Evolutionary conservation across 2,888 invertebrate genomes (phyloP), one percentile per base, ranked within the genome.

Genomic region (Philereme transversata): DNA sequence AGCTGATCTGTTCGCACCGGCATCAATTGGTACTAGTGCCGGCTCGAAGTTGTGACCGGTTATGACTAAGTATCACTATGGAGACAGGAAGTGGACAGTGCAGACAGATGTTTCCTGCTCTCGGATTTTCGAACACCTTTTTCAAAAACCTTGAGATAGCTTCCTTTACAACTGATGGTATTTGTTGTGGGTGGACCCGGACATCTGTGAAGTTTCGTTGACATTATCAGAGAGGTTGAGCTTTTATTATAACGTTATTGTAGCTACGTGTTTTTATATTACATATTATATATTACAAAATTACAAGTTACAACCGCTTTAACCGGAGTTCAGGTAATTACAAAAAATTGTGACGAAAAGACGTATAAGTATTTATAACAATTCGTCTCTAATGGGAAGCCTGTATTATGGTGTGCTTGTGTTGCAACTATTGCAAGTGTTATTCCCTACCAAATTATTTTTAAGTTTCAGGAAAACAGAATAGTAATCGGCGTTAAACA

Each of bases 101-200:
- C 70, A 72, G 71, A 71, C 72, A 73, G 64, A 63, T 70, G 77
- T 77, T 88, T 87, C 86, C 86, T 83, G 80, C 77, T 81, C 75
- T 79, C 71, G 74, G 69, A 76, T 71, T 51, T 75, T 80, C 77
- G 68, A 75, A 77, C 74, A 74, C 76, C 74, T 73, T 77, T 58
- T 70, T 59, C 57, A 60, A 40, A 61, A 69, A 74, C 81, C 79
- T 82, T 81, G 62, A 64, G 67, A 66, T 65, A 10, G 70, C 65
- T 70, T 66, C 63, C 61, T 69, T 65, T 67, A 69, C 68, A 54
- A 58, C 48, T 66, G 65, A 60, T 45, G 34, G n/a, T 36, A 49
- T 11, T n/a, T 50, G 45, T 38, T 44, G 9, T 56, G 48, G 0
- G 40, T 36, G 10, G 4, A 38, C 9, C 49, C 57, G 38, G 49